Percentiles rank a stretch among this genome's conserved stretches.
These are phyloP conservation scores for Apocheima hispidaria DNA, from an alignment of 2,888 invertebrate genomes.

Conservation along the genomic window DNA sequence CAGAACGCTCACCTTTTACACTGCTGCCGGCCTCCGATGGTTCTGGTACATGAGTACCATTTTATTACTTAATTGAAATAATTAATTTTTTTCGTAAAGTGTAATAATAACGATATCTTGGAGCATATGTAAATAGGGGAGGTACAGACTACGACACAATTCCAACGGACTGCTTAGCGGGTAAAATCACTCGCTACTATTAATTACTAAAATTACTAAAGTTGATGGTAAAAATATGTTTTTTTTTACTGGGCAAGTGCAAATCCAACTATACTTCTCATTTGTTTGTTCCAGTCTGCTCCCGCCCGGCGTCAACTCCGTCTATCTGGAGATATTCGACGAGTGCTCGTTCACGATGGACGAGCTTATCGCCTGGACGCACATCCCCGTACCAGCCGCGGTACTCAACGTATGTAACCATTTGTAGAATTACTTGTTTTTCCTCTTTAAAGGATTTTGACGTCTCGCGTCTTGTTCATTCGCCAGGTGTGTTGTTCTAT, in stretches of 20 bases:
- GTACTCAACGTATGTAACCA: slow-evolving; percentile 86
- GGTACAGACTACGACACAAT: slow-evolving; percentile 2
- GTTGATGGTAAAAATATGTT: no score
- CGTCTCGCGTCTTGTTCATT: no score
- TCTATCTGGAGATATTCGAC: slow-evolving; percentile 98
- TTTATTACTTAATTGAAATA: not conserved
- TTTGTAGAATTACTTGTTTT: not conserved
- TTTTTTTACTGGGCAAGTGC: no score
- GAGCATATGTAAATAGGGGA: not conserved
- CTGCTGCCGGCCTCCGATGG: no score
- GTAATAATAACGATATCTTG: not conserved
- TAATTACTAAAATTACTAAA: no score
- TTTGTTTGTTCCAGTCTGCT: slow-evolving; percentile 89
- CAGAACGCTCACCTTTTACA: no score
- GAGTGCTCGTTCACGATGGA: slow-evolving; percentile 99
- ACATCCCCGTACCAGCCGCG: slow-evolving; percentile 93
- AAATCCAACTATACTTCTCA: no score
- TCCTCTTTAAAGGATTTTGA: no score
- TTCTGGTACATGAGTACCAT: no score
- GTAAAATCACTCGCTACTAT: no score
- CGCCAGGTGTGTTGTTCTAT: not conserved
- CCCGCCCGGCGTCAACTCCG: slow-evolving; percentile 94
- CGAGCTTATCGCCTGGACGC: slow-evolving; percentile 97
- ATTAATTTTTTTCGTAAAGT: not conserved
- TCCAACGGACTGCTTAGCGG: not conserved